Evolutionary conservation across 2,888 invertebrate genomes (phyloP), one percentile per base, ranked within the genome.

Genomic region (Drosophila fungiperda): DNA sequence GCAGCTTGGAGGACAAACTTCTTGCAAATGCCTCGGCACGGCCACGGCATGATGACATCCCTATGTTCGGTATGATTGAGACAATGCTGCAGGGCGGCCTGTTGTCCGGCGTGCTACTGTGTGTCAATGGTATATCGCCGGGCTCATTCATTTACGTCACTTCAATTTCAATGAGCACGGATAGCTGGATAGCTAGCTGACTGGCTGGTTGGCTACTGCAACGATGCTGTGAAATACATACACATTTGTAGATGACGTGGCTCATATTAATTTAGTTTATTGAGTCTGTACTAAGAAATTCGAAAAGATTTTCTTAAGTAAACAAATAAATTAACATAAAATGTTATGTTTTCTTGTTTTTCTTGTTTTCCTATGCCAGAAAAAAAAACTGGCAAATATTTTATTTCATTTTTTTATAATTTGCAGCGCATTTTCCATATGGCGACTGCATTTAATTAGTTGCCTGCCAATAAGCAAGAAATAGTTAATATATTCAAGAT

Each of bases 21-120:
- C 96, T 94, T 78, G 97, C 97, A 93, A 97, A 97, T 68, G 96
- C 96, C 92, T 97, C 97, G 66, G 97, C 97, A 65, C 96, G 95
- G 69, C 96, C 96, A 70, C 96, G 95, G 92, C 97, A 97, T 93
- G 96, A 96, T 95, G 96, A 96, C 95, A 96, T 96, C 85, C 93
- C 92, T 87, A 93, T 82, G 73, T 89, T 87, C 91, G 96, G 95
- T 93, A 96, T 94, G 83, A 96, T 94, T 82, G 96, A 95, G 90
- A 95, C 94, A 90, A 96, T 94, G 90, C 96, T 95, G 93, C 96
- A 95, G 94, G 95, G 95, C 90, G 95, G 95, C 90, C 94, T 95
- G 93, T 91, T 86, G 69, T 89, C 90, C 82, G 83, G 83, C 60
- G 92, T 92, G 77, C 87, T 87, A 70, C 89, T 91, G 79, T 88